A percentile compares a stretch with the other conserved stretches of the same genome.
Conservation (phyloP, 2,888 invertebrate species). For the Crocallis elinguaria region DNA sequence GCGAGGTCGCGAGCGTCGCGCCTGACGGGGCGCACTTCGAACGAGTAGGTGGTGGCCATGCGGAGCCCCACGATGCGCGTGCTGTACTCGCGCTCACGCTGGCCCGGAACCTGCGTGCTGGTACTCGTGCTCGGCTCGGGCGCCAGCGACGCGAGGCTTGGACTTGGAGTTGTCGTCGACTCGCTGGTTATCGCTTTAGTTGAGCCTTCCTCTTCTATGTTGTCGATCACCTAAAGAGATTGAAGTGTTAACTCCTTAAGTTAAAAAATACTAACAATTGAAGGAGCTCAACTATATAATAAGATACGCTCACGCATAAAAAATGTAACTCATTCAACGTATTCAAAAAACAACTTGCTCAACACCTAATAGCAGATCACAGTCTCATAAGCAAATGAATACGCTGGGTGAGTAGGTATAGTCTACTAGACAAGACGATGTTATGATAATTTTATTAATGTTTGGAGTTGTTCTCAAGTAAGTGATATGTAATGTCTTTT, state of each 20-base stretch:
- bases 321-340: no score
- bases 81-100: slow-evolving; percentile 76
- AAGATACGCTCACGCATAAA: no score
- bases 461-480: no score
- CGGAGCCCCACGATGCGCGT: slow-evolving; percentile 88
- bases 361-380: no score
- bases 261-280: not conserved
- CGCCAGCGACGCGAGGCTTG: slow-evolving; percentile 41
- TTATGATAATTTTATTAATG: no score
- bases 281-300: not conserved
- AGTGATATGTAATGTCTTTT: no score
- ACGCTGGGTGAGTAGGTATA: no score
- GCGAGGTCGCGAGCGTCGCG: slow-evolving; percentile 79
- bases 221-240: slow-evolving; percentile 66
- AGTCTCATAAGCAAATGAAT: no score
- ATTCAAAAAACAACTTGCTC: no score
- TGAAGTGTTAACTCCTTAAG: not conserved
- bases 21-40: slow-evolving; percentile 88
- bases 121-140: slow-evolving; percentile 19
- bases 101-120: slow-evolving; percentile 39
- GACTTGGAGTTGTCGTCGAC: slow-evolving; percentile 4
- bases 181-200: slow-evolving; percentile 42
- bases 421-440: no score
- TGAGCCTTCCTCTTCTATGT: slow-evolving; percentile 61
- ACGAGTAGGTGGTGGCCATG: slow-evolving; percentile 93